Evolutionary conservation across 2,888 invertebrate genomes (phyloP).

Genomic region (Brenthis hecate): DNA sequence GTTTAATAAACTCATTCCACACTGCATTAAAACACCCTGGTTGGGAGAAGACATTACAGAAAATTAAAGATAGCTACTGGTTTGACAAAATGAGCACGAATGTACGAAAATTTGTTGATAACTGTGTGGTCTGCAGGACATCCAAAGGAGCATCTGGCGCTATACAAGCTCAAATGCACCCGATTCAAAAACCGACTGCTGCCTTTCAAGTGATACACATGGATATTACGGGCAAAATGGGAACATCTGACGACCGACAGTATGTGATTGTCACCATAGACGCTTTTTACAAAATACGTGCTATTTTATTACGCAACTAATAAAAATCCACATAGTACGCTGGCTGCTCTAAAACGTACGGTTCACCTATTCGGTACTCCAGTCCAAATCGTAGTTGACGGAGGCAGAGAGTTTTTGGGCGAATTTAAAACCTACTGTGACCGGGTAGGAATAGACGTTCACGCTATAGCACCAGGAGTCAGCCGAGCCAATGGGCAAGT

Average conservation of each 20-base stretch:
- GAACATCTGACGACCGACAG: background rate
- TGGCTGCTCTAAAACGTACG: background rate
- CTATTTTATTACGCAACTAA: background rate
- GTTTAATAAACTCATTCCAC: constrained; percentile 38
- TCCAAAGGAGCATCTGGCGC: background rate
- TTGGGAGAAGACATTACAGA: constrained; percentile 40
- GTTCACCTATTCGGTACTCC: background rate
- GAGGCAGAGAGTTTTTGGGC: background rate
- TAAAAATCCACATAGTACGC: background rate
- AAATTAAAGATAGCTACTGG: constrained; percentile 19
- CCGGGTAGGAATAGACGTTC: constrained; percentile 30
- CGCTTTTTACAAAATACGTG: background rate
- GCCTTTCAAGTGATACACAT: constrained; percentile 1
- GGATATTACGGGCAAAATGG: constrained; percentile 9
- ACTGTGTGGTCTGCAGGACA: constrained; percentile 39
- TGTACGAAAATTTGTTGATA: constrained; percentile 40
- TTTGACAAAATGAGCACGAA: constrained; percentile 36
- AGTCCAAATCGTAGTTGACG: background rate
- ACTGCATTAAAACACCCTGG: constrained; percentile 40
- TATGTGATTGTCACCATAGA: background rate
- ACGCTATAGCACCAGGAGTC: constrained; percentile 37
- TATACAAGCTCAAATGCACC: background rate
- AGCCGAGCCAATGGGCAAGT: constrained; percentile 43
- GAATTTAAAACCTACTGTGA: constrained; percentile 38
- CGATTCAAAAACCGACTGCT: background rate